Evolutionary conservation across 2,888 invertebrate species (phyloP).

Genomic region (Ochlodes sylvanus): DNA sequence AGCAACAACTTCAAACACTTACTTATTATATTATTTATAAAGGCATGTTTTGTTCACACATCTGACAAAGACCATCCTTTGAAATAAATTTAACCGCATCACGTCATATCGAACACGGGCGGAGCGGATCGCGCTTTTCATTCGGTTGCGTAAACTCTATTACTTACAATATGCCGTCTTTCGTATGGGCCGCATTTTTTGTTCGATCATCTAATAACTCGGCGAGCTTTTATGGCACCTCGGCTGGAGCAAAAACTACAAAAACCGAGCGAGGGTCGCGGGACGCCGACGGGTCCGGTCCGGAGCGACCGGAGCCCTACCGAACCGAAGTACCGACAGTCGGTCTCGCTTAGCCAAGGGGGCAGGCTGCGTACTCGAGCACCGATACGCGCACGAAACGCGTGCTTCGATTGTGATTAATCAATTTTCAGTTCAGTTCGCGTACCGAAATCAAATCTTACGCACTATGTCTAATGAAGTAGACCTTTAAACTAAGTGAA

Average conservation of each 20-base stretch:
- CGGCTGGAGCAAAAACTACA: slow-evolving; percentile 83
- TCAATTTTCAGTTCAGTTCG: slow-evolving; percentile 40
- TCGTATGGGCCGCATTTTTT: slow-evolving; percentile 74
- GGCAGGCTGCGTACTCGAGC: slow-evolving; percentile 47
- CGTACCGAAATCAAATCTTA: slow-evolving; percentile 28
- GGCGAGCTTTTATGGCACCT: slow-evolving; percentile 83
- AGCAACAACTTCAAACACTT: slow-evolving; percentile 29
- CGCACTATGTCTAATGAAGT: slow-evolving; percentile 51
- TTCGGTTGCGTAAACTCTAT: slow-evolving; percentile 71
- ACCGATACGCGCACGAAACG: slow-evolving; percentile 35
- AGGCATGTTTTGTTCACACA: slow-evolving; percentile 70
- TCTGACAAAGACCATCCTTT: slow-evolving; percentile 68
- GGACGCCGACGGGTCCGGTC: slow-evolving; percentile 54
- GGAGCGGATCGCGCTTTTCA: slow-evolving; percentile 60
- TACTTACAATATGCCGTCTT: slow-evolving; percentile 72
- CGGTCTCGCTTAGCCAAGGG: slow-evolving; percentile 58
- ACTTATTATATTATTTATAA: slow-evolving; percentile 24
- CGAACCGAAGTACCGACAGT: slow-evolving; percentile 62
- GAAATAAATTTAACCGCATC: slow-evolving; percentile 75
- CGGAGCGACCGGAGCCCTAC: slow-evolving; percentile 42
- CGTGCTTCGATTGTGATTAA: slow-evolving; percentile 27
- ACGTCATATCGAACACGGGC: slow-evolving; percentile 67
- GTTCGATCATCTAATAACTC: slow-evolving; percentile 77
- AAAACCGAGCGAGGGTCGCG: slow-evolving; percentile 81
- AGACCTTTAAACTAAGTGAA: slow-evolving; percentile 52